Evolutionary conservation across 2,113 vertebrate species (phyloP).

Genomic region (Vanacampus margaritifer): DNA sequence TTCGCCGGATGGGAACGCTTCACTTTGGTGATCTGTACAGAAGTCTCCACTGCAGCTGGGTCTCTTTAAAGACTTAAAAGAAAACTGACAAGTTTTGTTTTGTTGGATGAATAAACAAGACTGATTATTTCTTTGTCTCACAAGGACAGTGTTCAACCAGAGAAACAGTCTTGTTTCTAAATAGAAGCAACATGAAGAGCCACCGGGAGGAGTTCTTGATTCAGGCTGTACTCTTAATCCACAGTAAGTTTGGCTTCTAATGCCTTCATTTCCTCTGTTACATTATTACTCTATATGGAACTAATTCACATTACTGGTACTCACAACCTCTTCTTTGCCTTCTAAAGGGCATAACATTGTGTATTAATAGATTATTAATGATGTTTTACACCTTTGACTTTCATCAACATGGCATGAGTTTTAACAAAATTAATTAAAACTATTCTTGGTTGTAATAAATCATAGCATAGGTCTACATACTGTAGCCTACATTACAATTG

Average conservation of each 20-base stretch:
- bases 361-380: neutral
- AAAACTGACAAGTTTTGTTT: conserved; percentile 4
- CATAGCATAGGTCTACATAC: neutral
- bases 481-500: neutral
- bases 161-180: neutral
- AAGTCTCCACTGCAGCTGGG: conserved; percentile 4
- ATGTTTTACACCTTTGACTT: neutral
- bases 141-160: neutral
- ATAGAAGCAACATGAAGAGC: conserved; percentile 31
- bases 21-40: conserved; percentile 29
- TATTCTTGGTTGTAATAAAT: too few species aligned
- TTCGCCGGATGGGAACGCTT: conserved; percentile 34
- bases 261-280: conserved; percentile 1
- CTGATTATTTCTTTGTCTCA: neutral
- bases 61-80: conserved; percentile 4
- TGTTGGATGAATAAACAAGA: conserved; percentile 11
- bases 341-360: neutral
- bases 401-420: neutral
- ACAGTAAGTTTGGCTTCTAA: conserved; percentile 44
- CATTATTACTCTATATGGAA: neutral
- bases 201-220: conserved; percentile 26
- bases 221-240: conserved; percentile 41
- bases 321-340: too few species aligned
- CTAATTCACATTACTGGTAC: neutral
- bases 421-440: neutral